Evolutionary conservation across 2,797 vertebrate genomes (phyloP).

Genomic region (Pseudopleuronectes americanus): DNA sequence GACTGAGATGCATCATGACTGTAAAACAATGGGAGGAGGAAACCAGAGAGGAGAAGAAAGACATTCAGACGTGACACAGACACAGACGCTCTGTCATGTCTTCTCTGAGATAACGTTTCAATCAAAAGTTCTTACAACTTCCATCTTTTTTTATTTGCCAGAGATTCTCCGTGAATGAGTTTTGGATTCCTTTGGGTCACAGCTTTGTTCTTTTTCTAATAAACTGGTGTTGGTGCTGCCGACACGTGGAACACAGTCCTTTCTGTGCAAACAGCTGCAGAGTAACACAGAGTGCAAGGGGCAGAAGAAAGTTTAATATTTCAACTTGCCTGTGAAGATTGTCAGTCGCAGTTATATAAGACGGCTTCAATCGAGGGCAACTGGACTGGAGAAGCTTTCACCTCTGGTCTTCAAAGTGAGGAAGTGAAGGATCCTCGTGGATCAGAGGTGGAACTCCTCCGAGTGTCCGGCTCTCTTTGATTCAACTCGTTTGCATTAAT

Average conservation of each 20-base stretch:
- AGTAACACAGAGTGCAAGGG: too few species aligned
- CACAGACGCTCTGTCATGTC: not conserved
- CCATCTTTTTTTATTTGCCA: not conserved
- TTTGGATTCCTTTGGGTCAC: conserved; percentile 16
- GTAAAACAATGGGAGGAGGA: too few species aligned
- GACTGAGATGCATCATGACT: not conserved
- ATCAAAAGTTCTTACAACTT: too few species aligned
- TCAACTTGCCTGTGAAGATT: not conserved
- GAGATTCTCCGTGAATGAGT: not conserved
- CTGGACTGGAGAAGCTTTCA: not conserved
- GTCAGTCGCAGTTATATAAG: not conserved
- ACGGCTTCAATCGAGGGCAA: not conserved
- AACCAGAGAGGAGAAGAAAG: too few species aligned
- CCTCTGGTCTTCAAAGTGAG: too few species aligned
- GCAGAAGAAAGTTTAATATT: too few species aligned
- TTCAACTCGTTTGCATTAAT: too few species aligned
- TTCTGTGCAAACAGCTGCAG: too few species aligned
- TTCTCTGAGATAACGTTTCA: too few species aligned
- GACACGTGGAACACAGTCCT: not conserved
- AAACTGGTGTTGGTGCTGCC: not conserved
- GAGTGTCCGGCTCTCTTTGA: too few species aligned
- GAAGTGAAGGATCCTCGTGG: too few species aligned
- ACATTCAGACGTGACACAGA: not conserved
- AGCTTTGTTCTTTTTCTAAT: not conserved
- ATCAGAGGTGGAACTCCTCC: too few species aligned